These are phyloP conservation scores for Taxidea taxus DNA, from an alignment of 2,113 vertebrate genomes.

Conservation along the genomic window DNA sequence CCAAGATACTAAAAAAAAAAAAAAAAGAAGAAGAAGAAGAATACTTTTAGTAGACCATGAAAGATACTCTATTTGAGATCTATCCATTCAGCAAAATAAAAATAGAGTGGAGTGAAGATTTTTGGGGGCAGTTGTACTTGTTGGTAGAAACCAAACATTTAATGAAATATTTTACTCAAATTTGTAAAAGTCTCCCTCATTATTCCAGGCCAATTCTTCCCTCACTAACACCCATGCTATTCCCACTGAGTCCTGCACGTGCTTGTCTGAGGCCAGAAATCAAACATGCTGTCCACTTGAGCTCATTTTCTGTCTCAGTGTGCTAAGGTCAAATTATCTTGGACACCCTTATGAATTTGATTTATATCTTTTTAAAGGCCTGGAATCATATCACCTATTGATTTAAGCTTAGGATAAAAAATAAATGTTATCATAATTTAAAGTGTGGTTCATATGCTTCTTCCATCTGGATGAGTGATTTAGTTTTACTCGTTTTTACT, in stretches of 20 bases:
- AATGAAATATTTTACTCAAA: constrained; percentile 1
- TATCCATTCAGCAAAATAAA: constrained; percentile 26
- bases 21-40: too few relatives aligned
- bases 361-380: background rate
- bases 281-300: background rate
- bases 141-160: constrained; percentile 53
- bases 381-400: background rate
- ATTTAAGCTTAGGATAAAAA: background rate
- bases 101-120: constrained; percentile 7
- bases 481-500: background rate
- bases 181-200: constrained; percentile 29
- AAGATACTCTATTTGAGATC: background rate
- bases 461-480: background rate
- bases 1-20: background rate
- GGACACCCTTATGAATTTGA: background rate
- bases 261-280: background rate
- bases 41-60: background rate
- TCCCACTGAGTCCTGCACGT: background rate
- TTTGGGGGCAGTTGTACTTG: background rate
- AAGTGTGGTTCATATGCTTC: background rate
- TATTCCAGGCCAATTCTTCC: background rate
- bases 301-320: background rate
- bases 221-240: background rate
- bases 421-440: background rate
- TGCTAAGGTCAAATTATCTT: constrained; percentile 18